A percentile compares a stretch with the other conserved stretches of the same genome.
Conservation (phyloP, 2,797 vertebrate genomes). For the Triplophysa yarkandensis region DNA sequence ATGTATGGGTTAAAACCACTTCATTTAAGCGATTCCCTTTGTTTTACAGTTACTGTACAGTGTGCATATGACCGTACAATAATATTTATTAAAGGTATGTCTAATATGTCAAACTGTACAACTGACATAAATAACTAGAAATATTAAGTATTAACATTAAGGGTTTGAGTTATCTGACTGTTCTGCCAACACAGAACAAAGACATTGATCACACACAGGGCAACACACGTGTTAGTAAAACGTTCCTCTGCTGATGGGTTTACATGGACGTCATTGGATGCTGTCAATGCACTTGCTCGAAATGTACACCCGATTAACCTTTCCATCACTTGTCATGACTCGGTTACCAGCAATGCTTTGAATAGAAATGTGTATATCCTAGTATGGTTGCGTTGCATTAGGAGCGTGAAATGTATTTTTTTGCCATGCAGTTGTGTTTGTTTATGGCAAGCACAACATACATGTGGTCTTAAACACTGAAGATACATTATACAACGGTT, state of each 20-base stretch:
- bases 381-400: not conserved
- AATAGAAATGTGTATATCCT: constrained; percentile 5
- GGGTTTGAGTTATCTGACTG: not conserved
- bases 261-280: not conserved
- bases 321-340: constrained; percentile 13
- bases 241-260: not conserved
- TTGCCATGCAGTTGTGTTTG: not conserved
- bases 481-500: not conserved
- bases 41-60: too few relatives aligned
- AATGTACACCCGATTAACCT: constrained; percentile 18
- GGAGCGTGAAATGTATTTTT: not conserved
- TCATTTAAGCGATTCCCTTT: too few relatives aligned
- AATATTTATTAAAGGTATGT: too few relatives aligned
- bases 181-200: constrained; percentile 7
- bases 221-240: not conserved
- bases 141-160: not conserved
- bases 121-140: not conserved
- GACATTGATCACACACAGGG: not conserved
- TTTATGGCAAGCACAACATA: not conserved
- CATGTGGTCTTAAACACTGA: not conserved
- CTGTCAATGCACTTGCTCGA: constrained; percentile 17
- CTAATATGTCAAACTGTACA: too few relatives aligned
- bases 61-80: too few relatives aligned
- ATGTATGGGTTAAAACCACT: too few relatives aligned
- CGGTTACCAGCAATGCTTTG: not conserved